Conservation (phyloP, 2,797 vertebrate species). For the Bovichtus diacanthus region DNA sequence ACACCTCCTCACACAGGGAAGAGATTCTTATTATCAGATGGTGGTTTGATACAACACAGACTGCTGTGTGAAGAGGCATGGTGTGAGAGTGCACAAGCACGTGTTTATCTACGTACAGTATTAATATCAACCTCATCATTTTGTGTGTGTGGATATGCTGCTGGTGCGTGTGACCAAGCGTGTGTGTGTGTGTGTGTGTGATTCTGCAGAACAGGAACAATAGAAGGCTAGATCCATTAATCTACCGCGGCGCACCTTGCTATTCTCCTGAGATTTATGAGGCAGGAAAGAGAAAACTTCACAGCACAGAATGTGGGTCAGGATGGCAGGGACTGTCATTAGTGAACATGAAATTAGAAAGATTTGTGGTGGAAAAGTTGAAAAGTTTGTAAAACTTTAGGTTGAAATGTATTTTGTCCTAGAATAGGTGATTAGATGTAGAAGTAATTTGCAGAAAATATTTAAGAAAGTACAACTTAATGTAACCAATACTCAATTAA, state of each 20-base stretch:
- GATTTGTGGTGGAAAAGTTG: background rate
- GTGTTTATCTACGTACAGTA: no score
- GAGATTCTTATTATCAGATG: slow-evolving; percentile 8
- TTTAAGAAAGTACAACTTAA: background rate
- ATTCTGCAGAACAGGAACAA: slow-evolving; percentile 34
- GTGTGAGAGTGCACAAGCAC: background rate
- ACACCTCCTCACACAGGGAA: background rate
- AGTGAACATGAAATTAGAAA: background rate
- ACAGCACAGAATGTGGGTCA: slow-evolving; percentile 25
- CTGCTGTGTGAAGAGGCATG: background rate
- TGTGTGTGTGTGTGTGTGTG: background rate
- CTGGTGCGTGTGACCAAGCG: background rate
- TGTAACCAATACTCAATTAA: background rate
- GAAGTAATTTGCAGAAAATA: background rate
- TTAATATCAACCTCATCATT: no score
- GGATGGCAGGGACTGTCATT: slow-evolving; percentile 1
- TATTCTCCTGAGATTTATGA: slow-evolving; percentile 49
- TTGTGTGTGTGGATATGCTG: no score
- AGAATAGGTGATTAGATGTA: background rate
- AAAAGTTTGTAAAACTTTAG: background rate
- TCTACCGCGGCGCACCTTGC: slow-evolving; percentile 22
- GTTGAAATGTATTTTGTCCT: background rate
- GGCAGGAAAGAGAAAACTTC: slow-evolving; percentile 41
- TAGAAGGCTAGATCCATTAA: slow-evolving; percentile 45
- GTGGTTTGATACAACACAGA: slow-evolving; percentile 12